Evolutionary conservation across 2,888 invertebrate genomes (phyloP).

Genomic region (Diarsia dahlii): DNA sequence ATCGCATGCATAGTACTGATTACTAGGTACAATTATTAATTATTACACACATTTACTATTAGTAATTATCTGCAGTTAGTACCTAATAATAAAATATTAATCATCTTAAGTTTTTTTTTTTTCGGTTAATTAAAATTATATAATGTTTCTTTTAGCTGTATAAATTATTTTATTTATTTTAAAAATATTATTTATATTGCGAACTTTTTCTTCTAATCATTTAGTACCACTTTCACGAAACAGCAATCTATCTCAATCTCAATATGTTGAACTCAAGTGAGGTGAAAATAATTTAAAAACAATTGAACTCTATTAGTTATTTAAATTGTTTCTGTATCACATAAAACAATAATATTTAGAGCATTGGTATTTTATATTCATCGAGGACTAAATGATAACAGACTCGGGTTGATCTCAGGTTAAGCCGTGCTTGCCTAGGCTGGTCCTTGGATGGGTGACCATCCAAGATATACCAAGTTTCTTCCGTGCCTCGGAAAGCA

Average conservation of each 20-base stretch:
- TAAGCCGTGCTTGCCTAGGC: no score
- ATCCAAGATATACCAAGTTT: no score
- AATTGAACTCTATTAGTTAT: conserved; percentile 52
- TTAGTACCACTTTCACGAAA: conserved; percentile 3
- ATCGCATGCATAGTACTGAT: not conserved
- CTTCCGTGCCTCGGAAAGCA: no score
- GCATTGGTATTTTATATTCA: not conserved
- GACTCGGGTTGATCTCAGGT: no score
- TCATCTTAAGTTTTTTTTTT: not conserved
- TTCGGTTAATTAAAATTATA: not conserved
- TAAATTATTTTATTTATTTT: not conserved
- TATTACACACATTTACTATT: not conserved
- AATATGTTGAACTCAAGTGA: conserved; percentile 40
- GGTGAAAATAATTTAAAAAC: conserved; percentile 51
- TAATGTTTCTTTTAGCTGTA: not conserved
- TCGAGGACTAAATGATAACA: not conserved
- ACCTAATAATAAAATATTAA: conserved; percentile 14
- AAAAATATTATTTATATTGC: conserved; percentile 6
- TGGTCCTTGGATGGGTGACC: no score
- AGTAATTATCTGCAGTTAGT: not conserved
- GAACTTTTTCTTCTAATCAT: conserved; percentile 7
- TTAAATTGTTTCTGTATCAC: conserved; percentile 4
- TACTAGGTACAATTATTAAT: not conserved
- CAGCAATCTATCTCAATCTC: conserved; percentile 26
- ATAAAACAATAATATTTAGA: conserved; percentile 4